Base-by-base conservation (phyloP, 2,797 vertebrate genomes). In the Danio jaintianensis region DNA sequence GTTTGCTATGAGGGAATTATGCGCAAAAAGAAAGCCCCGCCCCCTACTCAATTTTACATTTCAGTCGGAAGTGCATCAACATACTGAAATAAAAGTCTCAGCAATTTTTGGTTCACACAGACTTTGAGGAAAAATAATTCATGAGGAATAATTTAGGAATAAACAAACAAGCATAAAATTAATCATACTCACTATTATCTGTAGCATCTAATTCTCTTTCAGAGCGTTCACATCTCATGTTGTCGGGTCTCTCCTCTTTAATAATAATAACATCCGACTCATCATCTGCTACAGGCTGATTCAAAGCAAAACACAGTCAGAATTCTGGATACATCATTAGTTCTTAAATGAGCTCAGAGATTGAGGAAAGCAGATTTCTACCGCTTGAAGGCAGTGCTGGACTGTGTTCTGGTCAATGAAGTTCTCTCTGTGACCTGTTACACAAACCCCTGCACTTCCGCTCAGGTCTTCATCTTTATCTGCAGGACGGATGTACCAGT, bases 201-300 rank as follows among this genome's bases (percentile, higher is more conserved):
- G 3, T 13, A 1, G 47, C 61, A 13, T 29, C 47, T 7, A 13
- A 52, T 40, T 63, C 75, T 4, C n/a, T 15, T 6, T 72, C 76
- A 8, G 58, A n/a, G 1, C 40, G 71, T 74, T 80, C 66, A 68
- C n/a, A 52, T 50, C 64, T 76, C 0, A 45, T 20, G 16, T 4
- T 62, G 29, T 82, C 84, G 5, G 70, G 38, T 50, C 29, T 83
- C 40, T 86, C 84, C n/a, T 77, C 76, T 63, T 86, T 86, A 43
- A 86, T 75, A 20, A 79, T 58, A 22, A 82, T 62, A 50, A 84
- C 16, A 22, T 86, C 82, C 2, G 80, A 43, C 8, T 80, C 73
- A 6, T 55, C 52, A 16, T 73, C 76, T 5, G 36, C 66, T 59
- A 50, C 18, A 47, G 50, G 56, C 82, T 86, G 40, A 56, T 20